Percentiles rank a stretch among this genome's conserved stretches.
phyloP scores from a whole-genome alignment of 2,113 vertebrate genomes.

The Scortum barcoo region DNA sequence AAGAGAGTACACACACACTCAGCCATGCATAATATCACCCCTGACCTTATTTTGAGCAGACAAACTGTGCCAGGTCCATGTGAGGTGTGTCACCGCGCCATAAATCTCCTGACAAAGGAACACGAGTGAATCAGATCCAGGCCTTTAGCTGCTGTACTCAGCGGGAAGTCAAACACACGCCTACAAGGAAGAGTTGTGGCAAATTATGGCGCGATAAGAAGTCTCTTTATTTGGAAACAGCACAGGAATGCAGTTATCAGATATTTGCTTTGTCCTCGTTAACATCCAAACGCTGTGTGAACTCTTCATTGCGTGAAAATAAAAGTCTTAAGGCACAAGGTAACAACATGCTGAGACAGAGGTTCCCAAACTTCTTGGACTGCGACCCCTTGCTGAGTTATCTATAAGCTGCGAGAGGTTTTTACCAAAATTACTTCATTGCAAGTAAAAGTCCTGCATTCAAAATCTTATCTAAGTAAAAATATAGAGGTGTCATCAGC shows the following conservation, averaged over 20 bases:
- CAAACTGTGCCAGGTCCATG: slow-evolving; percentile 62
- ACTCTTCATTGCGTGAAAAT: slow-evolving; percentile 21
- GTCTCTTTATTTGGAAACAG: slow-evolving; percentile 63
- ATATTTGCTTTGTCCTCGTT: slow-evolving; percentile 54
- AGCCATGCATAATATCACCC: slow-evolving; percentile 23
- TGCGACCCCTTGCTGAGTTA: background rate
- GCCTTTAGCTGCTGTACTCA: slow-evolving; percentile 47
- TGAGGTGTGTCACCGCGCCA: slow-evolving; percentile 72
- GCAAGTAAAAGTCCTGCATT: background rate
- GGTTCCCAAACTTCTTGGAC: background rate
- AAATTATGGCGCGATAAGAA: slow-evolving; percentile 55
- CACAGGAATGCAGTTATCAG: slow-evolving; percentile 59
- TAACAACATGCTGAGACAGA: background rate
- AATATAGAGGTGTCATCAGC: background rate
- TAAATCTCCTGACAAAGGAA: slow-evolving; percentile 68
- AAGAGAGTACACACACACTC: slow-evolving; percentile 34
- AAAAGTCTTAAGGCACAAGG: background rate
- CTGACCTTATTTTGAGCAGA: slow-evolving; percentile 68
- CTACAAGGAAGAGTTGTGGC: slow-evolving; percentile 62
- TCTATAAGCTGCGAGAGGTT: background rate
- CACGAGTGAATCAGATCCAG: slow-evolving; percentile 55
- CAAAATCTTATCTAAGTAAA: background rate
- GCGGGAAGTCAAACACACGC: slow-evolving; percentile 65
- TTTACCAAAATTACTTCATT: background rate
- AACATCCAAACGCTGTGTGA: slow-evolving; percentile 21